Evolutionary conservation across 1,140 invertebrate species (phyloP).

Genomic region (Drosophila novamexicana): DNA sequence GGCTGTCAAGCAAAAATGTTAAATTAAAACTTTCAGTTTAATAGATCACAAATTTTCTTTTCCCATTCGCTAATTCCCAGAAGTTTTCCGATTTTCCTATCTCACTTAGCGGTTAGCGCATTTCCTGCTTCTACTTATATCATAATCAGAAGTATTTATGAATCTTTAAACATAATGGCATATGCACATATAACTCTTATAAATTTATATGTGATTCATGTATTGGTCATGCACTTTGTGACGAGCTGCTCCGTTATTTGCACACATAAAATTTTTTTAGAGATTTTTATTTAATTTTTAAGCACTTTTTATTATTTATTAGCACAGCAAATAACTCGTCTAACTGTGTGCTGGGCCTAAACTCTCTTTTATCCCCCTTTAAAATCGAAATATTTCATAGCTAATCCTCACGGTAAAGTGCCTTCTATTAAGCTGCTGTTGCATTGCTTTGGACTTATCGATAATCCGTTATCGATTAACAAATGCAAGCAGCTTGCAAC

Average conservation of each 20-base stretch:
- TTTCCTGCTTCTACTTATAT: not conserved
- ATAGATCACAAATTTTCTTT: no score
- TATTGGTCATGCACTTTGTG: no score
- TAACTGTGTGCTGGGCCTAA: no score
- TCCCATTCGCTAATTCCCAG: not conserved
- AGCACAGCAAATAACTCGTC: no score
- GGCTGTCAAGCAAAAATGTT: no score
- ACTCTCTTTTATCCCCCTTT: not conserved
- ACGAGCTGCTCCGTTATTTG: no score
- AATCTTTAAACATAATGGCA: not conserved
- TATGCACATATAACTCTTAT: not conserved
- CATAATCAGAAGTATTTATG: not conserved
- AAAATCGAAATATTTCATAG: not conserved
- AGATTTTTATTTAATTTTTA: not conserved
- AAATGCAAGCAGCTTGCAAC: not conserved
- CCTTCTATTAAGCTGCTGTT: no score
- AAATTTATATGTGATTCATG: not conserved
- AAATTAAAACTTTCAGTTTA: no score
- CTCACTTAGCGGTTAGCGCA: not conserved
- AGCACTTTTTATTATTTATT: no score
- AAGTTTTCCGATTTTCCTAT: not conserved
- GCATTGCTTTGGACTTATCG: not conserved
- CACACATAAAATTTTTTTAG: no score
- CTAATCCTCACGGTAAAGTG: not conserved
- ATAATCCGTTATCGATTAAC: not conserved